These are phyloP conservation scores for Asobara japonica DNA, from an alignment of 1,140 invertebrate species.

Conservation along the genomic window DNA sequence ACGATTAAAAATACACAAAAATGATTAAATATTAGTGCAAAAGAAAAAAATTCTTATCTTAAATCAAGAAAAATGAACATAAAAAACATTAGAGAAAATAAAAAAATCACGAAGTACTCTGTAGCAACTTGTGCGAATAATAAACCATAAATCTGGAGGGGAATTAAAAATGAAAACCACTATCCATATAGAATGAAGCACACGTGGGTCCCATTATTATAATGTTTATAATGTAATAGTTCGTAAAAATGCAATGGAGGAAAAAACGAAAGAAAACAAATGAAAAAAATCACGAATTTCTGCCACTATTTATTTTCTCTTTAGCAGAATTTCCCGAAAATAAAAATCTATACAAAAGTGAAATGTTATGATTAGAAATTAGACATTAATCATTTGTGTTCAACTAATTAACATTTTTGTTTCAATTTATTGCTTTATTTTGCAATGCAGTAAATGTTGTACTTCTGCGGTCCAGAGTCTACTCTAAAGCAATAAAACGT, in stretches of 20 bases:
- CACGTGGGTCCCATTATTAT: slow-evolving; percentile 58
- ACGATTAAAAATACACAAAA: not conserved
- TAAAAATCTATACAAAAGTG: slow-evolving; percentile 40
- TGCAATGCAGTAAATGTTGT: not conserved
- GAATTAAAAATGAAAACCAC: slow-evolving; percentile 47
- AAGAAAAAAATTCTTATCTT: slow-evolving; percentile 21
- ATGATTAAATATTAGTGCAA: not conserved
- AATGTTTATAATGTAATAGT: slow-evolving; percentile 64
- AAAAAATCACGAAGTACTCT: slow-evolving; percentile 40
- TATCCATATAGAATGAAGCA: slow-evolving; percentile 56
- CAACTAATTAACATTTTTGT: not conserved
- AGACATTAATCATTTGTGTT: slow-evolving; percentile 26
- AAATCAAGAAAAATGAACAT: not conserved
- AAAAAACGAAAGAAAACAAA: slow-evolving; percentile 49
- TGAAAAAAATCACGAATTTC: not conserved
- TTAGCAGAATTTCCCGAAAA: slow-evolving; percentile 52
- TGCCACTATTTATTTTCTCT: slow-evolving; percentile 55
- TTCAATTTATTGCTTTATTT: slow-evolving; percentile 2
- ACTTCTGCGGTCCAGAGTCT: slow-evolving; percentile 15
- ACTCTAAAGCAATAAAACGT: not conserved
- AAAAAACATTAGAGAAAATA: slow-evolving; percentile 4
- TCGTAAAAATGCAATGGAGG: slow-evolving; percentile 51
- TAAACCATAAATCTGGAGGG: slow-evolving; percentile 44
- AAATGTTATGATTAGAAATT: slow-evolving; percentile 28
- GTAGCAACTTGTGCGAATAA: slow-evolving; percentile 38